Percentiles rank a stretch among this genome's conserved stretches.
These are phyloP conservation scores for Campaea margaritaria DNA, from an alignment of 2,888 invertebrate genomes.

Conservation along the genomic window DNA sequence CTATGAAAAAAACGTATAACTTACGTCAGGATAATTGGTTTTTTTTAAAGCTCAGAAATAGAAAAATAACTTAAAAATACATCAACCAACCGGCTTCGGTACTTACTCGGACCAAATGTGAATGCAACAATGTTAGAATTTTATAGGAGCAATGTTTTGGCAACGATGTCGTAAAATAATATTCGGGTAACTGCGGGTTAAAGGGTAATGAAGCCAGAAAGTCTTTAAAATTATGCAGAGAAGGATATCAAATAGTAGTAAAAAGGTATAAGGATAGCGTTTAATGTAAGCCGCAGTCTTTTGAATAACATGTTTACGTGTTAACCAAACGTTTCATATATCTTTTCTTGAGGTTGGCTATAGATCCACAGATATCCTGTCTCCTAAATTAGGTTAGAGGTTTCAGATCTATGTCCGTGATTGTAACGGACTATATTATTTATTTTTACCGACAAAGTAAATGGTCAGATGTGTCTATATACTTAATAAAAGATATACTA, in stretches of 20 bases:
- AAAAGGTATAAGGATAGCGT: slow-evolving; percentile 19
- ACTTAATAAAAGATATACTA: too few species aligned
- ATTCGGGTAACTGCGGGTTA: slow-evolving; percentile 17
- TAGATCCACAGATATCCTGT: too few species aligned
- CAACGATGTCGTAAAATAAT: slow-evolving; percentile 18
- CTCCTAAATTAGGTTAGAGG: too few species aligned
- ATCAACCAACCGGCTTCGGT: slow-evolving; percentile 2
- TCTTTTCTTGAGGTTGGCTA: too few species aligned
- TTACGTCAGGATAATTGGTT: too few species aligned
- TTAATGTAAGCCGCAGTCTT: slow-evolving; percentile 12
- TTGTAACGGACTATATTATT: too few species aligned
- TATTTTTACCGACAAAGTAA: too few species aligned
- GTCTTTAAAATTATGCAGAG: slow-evolving; percentile 25
- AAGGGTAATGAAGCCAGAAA: slow-evolving; percentile 18
- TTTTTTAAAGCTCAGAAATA: background rate
- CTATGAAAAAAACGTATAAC: too few species aligned
- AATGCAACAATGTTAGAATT: slow-evolving; percentile 22
- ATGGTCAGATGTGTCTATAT: too few species aligned
- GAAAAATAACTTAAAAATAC: slow-evolving; percentile 4
- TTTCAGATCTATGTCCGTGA: too few species aligned
- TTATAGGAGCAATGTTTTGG: slow-evolving; percentile 15
- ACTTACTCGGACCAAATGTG: slow-evolving; percentile 7
- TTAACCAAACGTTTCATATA: background rate
- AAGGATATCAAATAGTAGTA: slow-evolving; percentile 17
- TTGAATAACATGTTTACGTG: slow-evolving; percentile 10